Evolutionary conservation across 2,113 vertebrate species (phyloP).

Genomic region (Delphinus delphis): DNA sequence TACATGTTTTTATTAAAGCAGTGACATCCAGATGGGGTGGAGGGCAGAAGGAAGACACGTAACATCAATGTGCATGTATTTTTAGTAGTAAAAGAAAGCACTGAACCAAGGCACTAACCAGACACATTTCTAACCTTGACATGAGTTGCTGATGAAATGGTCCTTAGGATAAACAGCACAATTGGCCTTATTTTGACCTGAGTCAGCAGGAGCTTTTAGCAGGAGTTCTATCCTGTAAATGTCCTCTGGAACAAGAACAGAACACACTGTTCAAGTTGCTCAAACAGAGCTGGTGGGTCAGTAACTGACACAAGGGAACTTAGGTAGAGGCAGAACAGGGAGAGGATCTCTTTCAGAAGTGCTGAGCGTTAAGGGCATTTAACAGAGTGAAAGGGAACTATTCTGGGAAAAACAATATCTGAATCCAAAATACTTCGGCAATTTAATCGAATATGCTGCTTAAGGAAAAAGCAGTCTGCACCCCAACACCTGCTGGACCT

Average conservation of each 20-base stretch:
- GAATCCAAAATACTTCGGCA: slow-evolving; percentile 69
- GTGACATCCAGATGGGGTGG: slow-evolving; percentile 54
- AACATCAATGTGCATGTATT: neutral
- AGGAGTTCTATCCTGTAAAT: slow-evolving; percentile 58
- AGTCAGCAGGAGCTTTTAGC: slow-evolving; percentile 36
- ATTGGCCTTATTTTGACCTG: slow-evolving; percentile 46
- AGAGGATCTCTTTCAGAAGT: slow-evolving; percentile 43
- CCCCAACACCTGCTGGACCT: slow-evolving; percentile 87
- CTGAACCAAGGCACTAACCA: slow-evolving; percentile 43
- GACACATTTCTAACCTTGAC: slow-evolving; percentile 51
- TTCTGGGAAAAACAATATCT: slow-evolving; percentile 44
- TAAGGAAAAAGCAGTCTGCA: slow-evolving; percentile 73
- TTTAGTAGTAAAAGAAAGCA: slow-evolving; percentile 52
- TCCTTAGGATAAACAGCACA: slow-evolving; percentile 47
- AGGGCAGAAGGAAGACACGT: slow-evolving; percentile 24
- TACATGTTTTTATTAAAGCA: slow-evolving; percentile 19
- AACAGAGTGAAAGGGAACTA: slow-evolving; percentile 55
- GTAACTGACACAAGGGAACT: slow-evolving; percentile 15
- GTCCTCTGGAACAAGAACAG: slow-evolving; percentile 22
- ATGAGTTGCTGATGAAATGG: slow-evolving; percentile 42
- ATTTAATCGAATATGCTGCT: slow-evolving; percentile 74
- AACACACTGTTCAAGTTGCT: slow-evolving; percentile 34
- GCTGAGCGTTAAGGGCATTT: neutral
- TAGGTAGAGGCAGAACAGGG: neutral
- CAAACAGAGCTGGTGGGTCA: slow-evolving; percentile 31